Conservation (phyloP, 2,888 invertebrate species). For the Papilio gigon region DNA sequence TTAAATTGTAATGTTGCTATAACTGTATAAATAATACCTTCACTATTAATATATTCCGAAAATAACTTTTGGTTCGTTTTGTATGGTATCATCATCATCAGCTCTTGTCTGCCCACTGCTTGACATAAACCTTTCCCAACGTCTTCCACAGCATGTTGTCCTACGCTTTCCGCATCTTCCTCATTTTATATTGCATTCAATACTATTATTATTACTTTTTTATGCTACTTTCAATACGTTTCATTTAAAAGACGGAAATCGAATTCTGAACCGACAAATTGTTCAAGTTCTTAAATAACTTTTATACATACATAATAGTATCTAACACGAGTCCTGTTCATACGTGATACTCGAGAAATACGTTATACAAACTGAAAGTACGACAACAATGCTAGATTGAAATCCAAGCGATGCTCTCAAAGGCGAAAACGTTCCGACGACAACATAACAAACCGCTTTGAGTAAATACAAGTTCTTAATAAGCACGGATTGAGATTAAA, state of each 20-base stretch:
- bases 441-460: conserved; percentile 41
- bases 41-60: too few relatives aligned
- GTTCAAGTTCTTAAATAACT: background rate
- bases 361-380: background rate
- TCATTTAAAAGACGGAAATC: too few relatives aligned
- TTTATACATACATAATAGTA: background rate
- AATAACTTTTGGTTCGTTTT: too few relatives aligned
- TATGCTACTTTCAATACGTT: too few relatives aligned
- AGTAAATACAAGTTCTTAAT: conserved; percentile 65
- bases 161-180: too few relatives aligned
- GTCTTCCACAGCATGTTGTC: too few relatives aligned
- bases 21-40: background rate
- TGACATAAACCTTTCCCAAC: too few relatives aligned
- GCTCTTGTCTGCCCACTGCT: too few relatives aligned
- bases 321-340: too few relatives aligned
- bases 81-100: too few relatives aligned
- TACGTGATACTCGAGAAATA: background rate
- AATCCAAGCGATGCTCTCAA: background rate
- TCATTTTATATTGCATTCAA: too few relatives aligned
- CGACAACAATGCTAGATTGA: background rate
- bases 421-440: conserved; percentile 35
- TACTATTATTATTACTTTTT: too few relatives aligned
- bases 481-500: conserved; percentile 55
- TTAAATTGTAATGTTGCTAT: background rate
- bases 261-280: background rate